Conservation (phyloP, 2,113 vertebrate genomes). For the Todiramphus chloris region DNA sequence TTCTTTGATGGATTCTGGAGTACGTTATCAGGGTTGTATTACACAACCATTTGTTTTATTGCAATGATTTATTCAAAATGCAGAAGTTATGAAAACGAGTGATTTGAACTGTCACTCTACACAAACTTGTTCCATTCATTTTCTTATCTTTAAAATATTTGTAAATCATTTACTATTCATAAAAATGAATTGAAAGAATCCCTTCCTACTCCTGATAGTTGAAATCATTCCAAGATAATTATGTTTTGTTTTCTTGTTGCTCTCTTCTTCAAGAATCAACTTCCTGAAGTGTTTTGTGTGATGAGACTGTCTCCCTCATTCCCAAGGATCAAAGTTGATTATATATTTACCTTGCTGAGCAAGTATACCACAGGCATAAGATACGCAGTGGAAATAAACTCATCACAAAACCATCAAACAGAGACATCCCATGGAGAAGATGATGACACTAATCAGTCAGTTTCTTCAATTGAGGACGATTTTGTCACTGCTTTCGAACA, state of each 20-base stretch:
- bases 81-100: neutral
- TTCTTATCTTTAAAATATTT: neutral
- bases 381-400: constrained; percentile 83
- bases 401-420: constrained; percentile 68
- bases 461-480: constrained; percentile 98
- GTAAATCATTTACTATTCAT: neutral
- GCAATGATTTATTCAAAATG: neutral
- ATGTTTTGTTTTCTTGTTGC: constrained; percentile 7
- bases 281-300: constrained; percentile 86
- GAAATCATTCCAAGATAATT: neutral
- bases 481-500: constrained; percentile 98
- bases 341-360: constrained; percentile 84
- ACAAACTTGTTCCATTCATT: neutral
- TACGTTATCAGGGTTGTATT: neutral
- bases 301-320: constrained; percentile 81
- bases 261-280: constrained; percentile 59
- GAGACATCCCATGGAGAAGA: constrained; percentile 83
- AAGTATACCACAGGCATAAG: constrained; percentile 87
- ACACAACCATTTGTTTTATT: neutral
- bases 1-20: neutral
- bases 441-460: constrained; percentile 95
- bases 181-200: neutral
- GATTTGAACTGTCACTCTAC: neutral
- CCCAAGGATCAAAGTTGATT: constrained; percentile 77
- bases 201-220: neutral